Base-by-base conservation (phyloP, 2,113 vertebrate genomes). In the Aramus guarauna region DNA sequence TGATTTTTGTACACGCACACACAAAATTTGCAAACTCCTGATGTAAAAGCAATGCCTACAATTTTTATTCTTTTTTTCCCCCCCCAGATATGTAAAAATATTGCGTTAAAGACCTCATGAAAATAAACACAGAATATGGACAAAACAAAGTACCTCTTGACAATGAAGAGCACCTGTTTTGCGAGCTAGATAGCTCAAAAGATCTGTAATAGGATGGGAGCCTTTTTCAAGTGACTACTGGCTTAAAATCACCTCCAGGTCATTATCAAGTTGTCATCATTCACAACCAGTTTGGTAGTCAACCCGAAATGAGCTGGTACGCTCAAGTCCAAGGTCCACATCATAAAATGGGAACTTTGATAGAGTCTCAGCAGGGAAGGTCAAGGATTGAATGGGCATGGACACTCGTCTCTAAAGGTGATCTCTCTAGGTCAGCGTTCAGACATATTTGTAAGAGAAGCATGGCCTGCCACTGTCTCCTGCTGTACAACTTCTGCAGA, bases 371-470 rank as follows among this genome's bases (percentile, higher is more conserved):
- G 88, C 88, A 92, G 74, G 41, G 48, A 95, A 95, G 95, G 96
- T 97, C 97, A 97, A 91, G 71, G 83, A 94, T 52, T 85, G 96
- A 97, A 96, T 72, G 86, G 92, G 64, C 80, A 94, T 15, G 11
- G 88, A 96, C 67, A 56, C 90, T 89, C 95, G 90, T 95, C 60
- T 91, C 83, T 48, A 94, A 88, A 93, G 94, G 88, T 91, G 95
- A 96, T 93, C 90, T 83, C 53, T 94, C 60, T 53, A 81, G 95
- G 96, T 97, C 97, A 97, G 74, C 43, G 94, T 91, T 97, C 91
- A 94, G 93, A 81, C 29, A 16, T 52, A 83, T 93, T 87, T 91
- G 83, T 91, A 85, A 74, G 58, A 64, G 36, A 81, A 91, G 56
- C 56, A 50, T 72, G 58, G 52, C n/a, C 68, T 60, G 50, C 60